Conservation (phyloP, 2,888 invertebrate genomes). For the Argyra leucocephala region DNA sequence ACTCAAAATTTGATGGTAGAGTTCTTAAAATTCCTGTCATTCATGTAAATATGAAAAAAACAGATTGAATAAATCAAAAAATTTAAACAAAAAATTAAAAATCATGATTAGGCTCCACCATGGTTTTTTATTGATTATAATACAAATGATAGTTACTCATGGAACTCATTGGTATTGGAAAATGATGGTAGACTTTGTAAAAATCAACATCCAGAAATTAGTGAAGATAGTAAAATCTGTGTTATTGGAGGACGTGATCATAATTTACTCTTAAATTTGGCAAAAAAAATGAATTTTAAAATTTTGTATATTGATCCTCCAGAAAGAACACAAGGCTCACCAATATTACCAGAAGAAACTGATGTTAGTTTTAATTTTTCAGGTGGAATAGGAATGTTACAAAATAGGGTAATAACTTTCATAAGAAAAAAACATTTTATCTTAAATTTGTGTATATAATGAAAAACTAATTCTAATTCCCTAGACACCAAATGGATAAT, state of each 20-base stretch:
- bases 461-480: too few species aligned
- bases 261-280: slow-evolving; percentile 54
- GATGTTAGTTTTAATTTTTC: slow-evolving; percentile 49
- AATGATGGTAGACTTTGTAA: neutral
- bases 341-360: slow-evolving; percentile 28
- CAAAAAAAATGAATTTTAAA: slow-evolving; percentile 61
- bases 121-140: slow-evolving; percentile 65
- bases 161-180: neutral
- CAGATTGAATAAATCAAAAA: too few species aligned
- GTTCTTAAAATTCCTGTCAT: slow-evolving; percentile 60
- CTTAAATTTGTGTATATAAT: too few species aligned
- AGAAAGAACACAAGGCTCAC: slow-evolving; percentile 60
- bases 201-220: neutral
- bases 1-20: slow-evolving; percentile 55
- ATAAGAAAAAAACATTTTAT: slow-evolving; percentile 21
- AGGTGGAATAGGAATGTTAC: slow-evolving; percentile 62
- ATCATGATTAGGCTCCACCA: slow-evolving; percentile 52
- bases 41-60: slow-evolving; percentile 51
- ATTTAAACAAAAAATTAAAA: neutral
- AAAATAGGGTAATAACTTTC: slow-evolving; percentile 55
- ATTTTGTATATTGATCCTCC: slow-evolving; percentile 64
- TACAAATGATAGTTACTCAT: slow-evolving; percentile 40
- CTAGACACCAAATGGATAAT: too few species aligned
- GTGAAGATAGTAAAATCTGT: slow-evolving; percentile 29
- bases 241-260: slow-evolving; percentile 66